These are phyloP conservation scores for Bombus confusus DNA, from an alignment of 1,140 invertebrate species.

Conservation along the genomic window DNA sequence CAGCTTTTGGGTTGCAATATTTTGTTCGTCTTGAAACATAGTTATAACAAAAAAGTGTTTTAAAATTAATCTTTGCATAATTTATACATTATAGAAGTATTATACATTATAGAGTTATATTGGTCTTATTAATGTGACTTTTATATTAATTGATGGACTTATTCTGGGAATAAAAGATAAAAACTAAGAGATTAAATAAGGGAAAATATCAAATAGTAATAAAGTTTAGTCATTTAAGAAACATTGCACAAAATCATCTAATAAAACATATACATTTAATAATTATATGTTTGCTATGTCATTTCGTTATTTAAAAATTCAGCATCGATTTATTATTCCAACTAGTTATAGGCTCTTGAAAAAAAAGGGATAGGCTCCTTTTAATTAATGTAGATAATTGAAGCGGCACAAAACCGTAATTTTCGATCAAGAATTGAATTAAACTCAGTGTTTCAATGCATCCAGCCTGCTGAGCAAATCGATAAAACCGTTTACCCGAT, in stretches of 20 bases:
- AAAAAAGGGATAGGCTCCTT: background rate
- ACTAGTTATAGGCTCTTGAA: too few species aligned
- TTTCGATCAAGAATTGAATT: background rate
- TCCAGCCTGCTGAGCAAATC: background rate
- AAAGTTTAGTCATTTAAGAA: too few species aligned
- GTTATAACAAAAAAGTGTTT: too few species aligned
- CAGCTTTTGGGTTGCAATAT: background rate
- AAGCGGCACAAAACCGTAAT: background rate
- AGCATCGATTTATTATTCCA: background rate
- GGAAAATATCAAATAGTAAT: background rate
- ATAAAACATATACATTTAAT: too few species aligned
- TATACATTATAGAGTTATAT: background rate
- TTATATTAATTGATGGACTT: too few species aligned
- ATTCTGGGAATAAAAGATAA: background rate
- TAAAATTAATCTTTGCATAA: background rate
- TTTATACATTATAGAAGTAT: background rate
- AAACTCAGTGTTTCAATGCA: background rate
- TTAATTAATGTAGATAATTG: background rate
- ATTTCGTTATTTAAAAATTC: background rate
- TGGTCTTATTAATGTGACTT: background rate
- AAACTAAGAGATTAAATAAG: background rate
- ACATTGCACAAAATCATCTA: too few species aligned
- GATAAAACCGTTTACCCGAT: slow-evolving; percentile 20
- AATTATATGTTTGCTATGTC: too few species aligned
- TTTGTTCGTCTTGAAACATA: background rate